Conservation (phyloP, 2,888 invertebrate genomes). For the Escarpia spicata region DNA sequence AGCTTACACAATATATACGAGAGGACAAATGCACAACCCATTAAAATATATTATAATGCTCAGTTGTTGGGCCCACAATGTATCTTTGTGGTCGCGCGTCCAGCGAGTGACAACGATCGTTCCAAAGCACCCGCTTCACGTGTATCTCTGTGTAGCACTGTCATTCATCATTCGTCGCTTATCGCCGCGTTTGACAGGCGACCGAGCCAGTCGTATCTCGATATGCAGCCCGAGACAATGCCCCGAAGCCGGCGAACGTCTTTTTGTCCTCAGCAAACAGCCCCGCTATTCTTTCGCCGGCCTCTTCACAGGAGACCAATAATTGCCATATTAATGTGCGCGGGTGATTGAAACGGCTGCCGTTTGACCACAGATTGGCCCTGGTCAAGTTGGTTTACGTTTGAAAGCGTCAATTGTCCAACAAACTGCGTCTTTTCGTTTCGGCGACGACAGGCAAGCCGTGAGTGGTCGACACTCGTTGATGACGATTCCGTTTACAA, state of each 20-base stretch:
- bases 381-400: neutral
- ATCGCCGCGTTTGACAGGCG: neutral
- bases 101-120: neutral
- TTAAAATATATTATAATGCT: too few species aligned
- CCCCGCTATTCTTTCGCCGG: neutral
- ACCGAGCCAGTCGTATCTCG: neutral
- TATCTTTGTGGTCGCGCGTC: neutral
- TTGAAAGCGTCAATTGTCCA: neutral
- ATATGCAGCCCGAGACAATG: neutral
- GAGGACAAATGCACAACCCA: too few species aligned
- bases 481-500: neutral
- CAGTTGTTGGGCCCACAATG: neutral
- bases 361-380: slow-evolving; percentile 5
- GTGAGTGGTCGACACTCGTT: neutral
- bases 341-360: neutral
- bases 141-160: neutral
- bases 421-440: neutral
- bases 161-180: slow-evolving; percentile 2
- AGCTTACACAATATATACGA: too few species aligned
- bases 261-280: neutral
- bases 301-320: neutral
- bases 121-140: too few species aligned
- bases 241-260: neutral
- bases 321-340: neutral
- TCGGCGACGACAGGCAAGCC: neutral